These are phyloP conservation scores for Apis laboriosa DNA, from an alignment of 1,140 invertebrate species.

Conservation along the genomic window DNA sequence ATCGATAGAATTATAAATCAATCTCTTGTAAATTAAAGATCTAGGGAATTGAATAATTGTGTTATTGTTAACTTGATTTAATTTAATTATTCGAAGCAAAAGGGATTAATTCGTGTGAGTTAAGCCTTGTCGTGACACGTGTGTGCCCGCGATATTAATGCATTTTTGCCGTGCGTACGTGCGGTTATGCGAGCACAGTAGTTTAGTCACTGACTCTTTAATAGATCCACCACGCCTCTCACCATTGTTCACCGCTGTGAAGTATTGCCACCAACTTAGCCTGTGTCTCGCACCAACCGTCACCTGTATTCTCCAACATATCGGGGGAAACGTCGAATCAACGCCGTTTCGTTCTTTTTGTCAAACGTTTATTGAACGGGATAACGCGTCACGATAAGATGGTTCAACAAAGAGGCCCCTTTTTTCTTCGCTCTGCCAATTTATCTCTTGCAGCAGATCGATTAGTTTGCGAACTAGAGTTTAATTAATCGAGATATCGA, in stretches of 20 bases:
- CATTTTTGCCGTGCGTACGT: slow-evolving; percentile 44
- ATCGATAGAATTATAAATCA: too few relatives aligned
- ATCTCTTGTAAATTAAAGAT: too few relatives aligned
- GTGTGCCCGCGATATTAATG: slow-evolving; percentile 17
- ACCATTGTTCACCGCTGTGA: slow-evolving; percentile 38
- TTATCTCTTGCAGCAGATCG: not conserved
- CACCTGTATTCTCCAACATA: slow-evolving; percentile 50
- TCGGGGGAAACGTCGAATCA: not conserved
- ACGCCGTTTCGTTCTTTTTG: not conserved
- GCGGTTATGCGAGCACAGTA: slow-evolving; percentile 41
- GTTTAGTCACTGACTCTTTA: slow-evolving; percentile 44
- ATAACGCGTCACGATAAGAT: not conserved
- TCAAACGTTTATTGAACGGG: not conserved
- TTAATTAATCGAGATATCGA: not conserved
- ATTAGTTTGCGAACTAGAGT: not conserved
- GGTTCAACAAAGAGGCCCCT: not conserved
- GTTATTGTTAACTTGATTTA: too few relatives aligned
- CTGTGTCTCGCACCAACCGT: slow-evolving; percentile 29
- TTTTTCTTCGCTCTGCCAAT: too few relatives aligned
- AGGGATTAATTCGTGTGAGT: too few relatives aligned
- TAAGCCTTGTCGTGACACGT: too few relatives aligned
- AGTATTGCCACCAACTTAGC: slow-evolving; percentile 44
- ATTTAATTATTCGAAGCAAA: too few relatives aligned
- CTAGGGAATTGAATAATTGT: too few relatives aligned
- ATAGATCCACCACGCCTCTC: slow-evolving; percentile 42